Conservation (phyloP, 2,113 vertebrate species). For the Smithornis capensis region DNA sequence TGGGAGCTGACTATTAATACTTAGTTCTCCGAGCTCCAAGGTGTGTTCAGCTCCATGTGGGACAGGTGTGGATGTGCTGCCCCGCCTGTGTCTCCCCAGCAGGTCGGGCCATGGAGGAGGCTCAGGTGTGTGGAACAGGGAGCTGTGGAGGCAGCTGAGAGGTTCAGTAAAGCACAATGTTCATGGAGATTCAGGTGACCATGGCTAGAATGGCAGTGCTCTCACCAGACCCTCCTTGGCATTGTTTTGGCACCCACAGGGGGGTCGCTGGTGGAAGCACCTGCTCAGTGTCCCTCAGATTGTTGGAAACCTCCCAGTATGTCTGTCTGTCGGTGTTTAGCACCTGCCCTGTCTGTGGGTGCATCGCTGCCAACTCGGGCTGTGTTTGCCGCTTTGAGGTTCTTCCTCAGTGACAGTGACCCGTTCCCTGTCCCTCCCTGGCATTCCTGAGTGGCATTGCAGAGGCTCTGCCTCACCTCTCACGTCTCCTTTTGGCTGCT, state of each 20-base stretch:
- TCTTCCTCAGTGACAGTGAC: accelerated
- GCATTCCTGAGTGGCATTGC: accelerated
- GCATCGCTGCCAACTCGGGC: accelerated
- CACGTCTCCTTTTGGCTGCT: neutral
- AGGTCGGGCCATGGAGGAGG: neutral
- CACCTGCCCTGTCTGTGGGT: neutral
- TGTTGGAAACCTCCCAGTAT: accelerated
- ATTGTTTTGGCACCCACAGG: neutral
- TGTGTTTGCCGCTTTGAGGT: too few relatives aligned
- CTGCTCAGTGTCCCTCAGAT: too few relatives aligned
- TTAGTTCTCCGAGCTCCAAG: neutral
- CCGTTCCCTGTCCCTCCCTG: neutral
- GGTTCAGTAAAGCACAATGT: neutral
- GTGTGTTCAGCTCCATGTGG: neutral
- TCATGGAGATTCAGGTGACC: too few relatives aligned
- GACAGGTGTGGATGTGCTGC: accelerated
- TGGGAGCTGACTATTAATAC: neutral
- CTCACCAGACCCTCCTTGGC: neutral
- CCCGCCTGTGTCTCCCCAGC: neutral
- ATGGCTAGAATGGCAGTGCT: neutral
- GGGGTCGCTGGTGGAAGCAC: neutral
- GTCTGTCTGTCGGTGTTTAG: neutral
- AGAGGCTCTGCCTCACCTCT: neutral
- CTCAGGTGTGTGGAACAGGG: accelerated
- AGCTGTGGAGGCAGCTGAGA: neutral